Conservation (phyloP, 1,140 invertebrate genomes). For the Drosophila pallidifrons region DNA sequence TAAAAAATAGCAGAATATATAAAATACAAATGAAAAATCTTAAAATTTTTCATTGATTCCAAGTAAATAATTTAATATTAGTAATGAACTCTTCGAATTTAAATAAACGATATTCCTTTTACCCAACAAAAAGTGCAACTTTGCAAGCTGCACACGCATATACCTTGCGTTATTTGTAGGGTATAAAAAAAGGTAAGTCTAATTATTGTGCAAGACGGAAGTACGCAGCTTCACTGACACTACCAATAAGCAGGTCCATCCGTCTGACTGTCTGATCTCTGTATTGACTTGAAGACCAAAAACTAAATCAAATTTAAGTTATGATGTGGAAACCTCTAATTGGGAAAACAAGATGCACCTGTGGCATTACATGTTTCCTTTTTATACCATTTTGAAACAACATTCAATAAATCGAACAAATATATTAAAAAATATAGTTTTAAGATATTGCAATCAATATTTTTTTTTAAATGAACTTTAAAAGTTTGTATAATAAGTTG, state of each 20-base stretch:
- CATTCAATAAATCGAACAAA: neutral
- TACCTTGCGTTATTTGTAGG: neutral
- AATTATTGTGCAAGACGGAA: conserved; percentile 1
- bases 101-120: neutral
- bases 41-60: too few species aligned
- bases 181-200: neutral
- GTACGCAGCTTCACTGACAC: neutral
- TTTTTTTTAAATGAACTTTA: too few species aligned
- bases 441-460: neutral
- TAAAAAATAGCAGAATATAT: too few species aligned
- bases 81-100: too few species aligned
- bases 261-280: neutral
- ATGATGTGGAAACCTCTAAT: neutral
- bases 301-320: neutral
- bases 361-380: neutral
- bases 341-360: neutral
- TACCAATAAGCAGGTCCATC: neutral
- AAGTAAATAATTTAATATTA: too few species aligned
- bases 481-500: too few species aligned
- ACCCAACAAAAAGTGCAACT: neutral
- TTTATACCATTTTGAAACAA: neutral
- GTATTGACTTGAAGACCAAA: neutral
- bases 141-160: neutral
- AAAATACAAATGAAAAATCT: too few species aligned
- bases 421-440: neutral